Evolutionary conservation across 2,797 vertebrate species (phyloP).

Genomic region (Cynodonichthys magdalenae): DNA sequence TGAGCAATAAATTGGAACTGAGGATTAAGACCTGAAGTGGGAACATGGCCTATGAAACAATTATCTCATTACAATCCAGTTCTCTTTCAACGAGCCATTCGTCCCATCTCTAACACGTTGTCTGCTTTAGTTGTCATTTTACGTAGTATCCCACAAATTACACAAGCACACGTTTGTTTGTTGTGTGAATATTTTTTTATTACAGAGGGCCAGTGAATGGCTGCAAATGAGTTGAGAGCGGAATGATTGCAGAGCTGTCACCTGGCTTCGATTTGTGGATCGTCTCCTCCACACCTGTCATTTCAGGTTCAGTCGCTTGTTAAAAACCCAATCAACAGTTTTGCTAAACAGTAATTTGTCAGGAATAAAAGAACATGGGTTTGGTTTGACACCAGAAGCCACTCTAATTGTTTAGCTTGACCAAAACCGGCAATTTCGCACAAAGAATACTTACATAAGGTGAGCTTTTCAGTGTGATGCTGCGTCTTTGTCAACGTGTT

Average conservation of each 20-base stretch:
- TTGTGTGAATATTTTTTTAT: constrained; percentile 21
- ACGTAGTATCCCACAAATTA: constrained; percentile 16
- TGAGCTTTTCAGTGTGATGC: not conserved
- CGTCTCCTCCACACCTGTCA: constrained; percentile 62
- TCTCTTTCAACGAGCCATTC: too few relatives aligned
- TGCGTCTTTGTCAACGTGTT: constrained; percentile 19
- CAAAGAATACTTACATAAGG: constrained; percentile 30
- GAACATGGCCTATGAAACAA: too few relatives aligned
- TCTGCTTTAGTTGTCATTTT: constrained; percentile 24
- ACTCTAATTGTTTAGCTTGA: constrained; percentile 30
- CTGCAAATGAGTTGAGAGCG: constrained; percentile 38
- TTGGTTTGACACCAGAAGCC: constrained; percentile 44
- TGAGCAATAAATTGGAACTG: too few relatives aligned
- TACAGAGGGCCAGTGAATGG: constrained; percentile 4
- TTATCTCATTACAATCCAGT: too few relatives aligned
- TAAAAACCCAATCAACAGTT: constrained; percentile 55
- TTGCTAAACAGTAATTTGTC: constrained; percentile 60
- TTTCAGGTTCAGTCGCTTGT: constrained; percentile 59
- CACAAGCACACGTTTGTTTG: constrained; percentile 19
- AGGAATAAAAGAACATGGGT: constrained; percentile 23
- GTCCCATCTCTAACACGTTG: too few relatives aligned
- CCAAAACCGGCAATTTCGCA: constrained; percentile 57
- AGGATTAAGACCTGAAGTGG: too few relatives aligned
- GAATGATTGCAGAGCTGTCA: constrained; percentile 69
- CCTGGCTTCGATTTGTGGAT: constrained; percentile 62